phyloP scores from a whole-genome alignment of 2,113 vertebrate species.

The Xenus cinereus region DNA sequence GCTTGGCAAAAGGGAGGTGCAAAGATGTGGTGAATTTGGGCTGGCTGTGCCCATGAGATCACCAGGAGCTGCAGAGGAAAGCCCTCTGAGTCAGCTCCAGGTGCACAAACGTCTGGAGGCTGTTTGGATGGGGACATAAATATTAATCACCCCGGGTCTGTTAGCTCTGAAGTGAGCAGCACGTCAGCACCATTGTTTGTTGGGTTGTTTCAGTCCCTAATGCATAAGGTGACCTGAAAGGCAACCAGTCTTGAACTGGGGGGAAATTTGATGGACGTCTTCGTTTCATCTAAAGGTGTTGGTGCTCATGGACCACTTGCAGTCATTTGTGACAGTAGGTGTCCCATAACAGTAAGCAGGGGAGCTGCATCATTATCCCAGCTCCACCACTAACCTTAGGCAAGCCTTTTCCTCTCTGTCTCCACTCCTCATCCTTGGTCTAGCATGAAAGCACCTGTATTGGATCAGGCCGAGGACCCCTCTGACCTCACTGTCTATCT shows the following conservation, averaged over 20 bases:
- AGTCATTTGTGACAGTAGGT: neutral
- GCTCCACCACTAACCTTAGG: neutral
- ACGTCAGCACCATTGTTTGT: accelerated
- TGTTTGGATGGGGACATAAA: neutral
- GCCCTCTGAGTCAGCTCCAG: constrained; percentile 5
- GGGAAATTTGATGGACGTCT: neutral
- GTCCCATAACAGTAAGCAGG: neutral
- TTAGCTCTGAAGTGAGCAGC: neutral
- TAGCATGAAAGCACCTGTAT: neutral
- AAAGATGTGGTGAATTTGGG: neutral
- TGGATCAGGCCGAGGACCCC: neutral
- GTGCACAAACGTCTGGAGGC: neutral
- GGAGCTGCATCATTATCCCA: neutral
- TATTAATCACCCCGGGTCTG: neutral
- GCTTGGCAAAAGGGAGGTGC: constrained; percentile 21
- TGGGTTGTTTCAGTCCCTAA: neutral
- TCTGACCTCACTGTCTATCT: neutral
- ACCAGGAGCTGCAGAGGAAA: neutral
- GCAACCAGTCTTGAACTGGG: neutral
- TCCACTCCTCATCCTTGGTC: neutral
- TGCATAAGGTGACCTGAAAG: neutral
- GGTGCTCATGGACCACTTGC: accelerated
- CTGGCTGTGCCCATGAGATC: neutral
- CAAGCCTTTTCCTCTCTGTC: neutral
- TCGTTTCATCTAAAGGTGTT: neutral